These are phyloP conservation scores for Latrodectus geometricus DNA, from an alignment of 1,140 invertebrate species.

Conservation along the genomic window DNA sequence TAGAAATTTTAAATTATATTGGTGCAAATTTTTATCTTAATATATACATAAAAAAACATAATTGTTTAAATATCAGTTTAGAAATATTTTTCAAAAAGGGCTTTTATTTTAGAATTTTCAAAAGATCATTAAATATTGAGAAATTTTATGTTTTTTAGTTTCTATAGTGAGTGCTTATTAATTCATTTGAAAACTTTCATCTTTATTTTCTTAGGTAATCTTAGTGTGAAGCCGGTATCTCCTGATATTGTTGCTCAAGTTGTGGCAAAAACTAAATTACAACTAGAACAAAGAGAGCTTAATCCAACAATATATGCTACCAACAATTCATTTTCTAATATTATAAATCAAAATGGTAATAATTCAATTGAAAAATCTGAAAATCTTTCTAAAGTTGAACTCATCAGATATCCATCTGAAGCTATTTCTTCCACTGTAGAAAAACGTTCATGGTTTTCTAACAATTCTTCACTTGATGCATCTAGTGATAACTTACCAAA, in stretches of 20 bases:
- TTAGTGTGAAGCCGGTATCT: slow-evolving; percentile 60
- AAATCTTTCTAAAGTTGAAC: slow-evolving; percentile 25
- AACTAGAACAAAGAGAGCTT: slow-evolving; percentile 13
- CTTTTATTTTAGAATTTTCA: too few relatives aligned
- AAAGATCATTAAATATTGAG: too few relatives aligned
- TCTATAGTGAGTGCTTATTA: too few relatives aligned
- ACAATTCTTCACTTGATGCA: slow-evolving; percentile 3
- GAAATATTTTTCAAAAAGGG: too few relatives aligned
- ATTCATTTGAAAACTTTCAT: too few relatives aligned
- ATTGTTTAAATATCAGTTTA: too few relatives aligned
- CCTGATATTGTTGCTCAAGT: slow-evolving; percentile 64
- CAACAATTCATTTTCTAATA: neutral
- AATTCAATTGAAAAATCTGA: neutral
- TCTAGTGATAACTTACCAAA: neutral
- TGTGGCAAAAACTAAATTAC: slow-evolving; percentile 52
- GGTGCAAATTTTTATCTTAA: too few relatives aligned
- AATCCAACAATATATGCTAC: neutral
- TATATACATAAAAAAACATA: too few relatives aligned
- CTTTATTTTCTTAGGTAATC: slow-evolving; percentile 59
- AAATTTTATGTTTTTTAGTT: too few relatives aligned
- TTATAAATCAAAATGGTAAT: neutral
- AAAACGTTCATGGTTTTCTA: slow-evolving; percentile 59
- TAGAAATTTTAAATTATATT: too few relatives aligned
- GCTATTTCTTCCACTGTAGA: slow-evolving; percentile 47
- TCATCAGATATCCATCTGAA: slow-evolving; percentile 55